Conservation (phyloP, 2,888 invertebrate species). For the Scaptomyza parva region DNA sequence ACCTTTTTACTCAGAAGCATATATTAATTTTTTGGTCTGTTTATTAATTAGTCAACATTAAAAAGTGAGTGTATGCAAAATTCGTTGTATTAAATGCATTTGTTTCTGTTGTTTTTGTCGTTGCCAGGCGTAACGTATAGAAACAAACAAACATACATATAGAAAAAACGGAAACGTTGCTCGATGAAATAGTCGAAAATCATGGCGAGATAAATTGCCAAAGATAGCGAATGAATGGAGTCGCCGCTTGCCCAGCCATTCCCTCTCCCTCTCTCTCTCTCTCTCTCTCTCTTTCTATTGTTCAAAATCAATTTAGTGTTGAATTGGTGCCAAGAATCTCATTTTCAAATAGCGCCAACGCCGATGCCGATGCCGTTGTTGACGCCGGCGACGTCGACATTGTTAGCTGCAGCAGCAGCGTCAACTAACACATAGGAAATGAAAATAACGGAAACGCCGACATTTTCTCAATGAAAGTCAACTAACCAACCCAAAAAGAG, state of each 20-base stretch:
- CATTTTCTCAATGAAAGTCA: constrained; percentile 58
- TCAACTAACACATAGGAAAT: constrained; percentile 55
- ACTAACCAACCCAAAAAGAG: constrained; percentile 39
- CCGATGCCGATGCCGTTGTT: no score
- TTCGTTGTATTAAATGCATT: constrained; percentile 41
- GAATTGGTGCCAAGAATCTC: constrained; percentile 84
- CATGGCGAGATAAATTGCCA: constrained; percentile 76
- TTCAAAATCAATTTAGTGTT: constrained; percentile 84
- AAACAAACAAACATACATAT: background rate
- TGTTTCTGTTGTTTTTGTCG: constrained; percentile 31
- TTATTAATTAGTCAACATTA: no score
- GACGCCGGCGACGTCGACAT: constrained; percentile 18
- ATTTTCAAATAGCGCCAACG: constrained; percentile 72
- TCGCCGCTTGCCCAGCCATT: constrained; percentile 28
- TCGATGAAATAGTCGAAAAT: constrained; percentile 57
- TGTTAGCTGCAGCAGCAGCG: no score
- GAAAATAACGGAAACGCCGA: constrained; percentile 58
- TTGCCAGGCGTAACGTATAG: constrained; percentile 4
- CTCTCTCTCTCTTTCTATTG: constrained; percentile 75
- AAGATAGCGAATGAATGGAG: constrained; percentile 65
- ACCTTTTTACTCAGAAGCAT: no score
- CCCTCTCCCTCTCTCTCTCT: no score
- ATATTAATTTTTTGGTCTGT: no score
- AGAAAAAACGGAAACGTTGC: constrained; percentile 53
- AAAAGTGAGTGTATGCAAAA: constrained; percentile 56